Evolutionary conservation across 2,113 vertebrate species (phyloP).

Genomic region (Rhinopomastus cyanomelas): DNA sequence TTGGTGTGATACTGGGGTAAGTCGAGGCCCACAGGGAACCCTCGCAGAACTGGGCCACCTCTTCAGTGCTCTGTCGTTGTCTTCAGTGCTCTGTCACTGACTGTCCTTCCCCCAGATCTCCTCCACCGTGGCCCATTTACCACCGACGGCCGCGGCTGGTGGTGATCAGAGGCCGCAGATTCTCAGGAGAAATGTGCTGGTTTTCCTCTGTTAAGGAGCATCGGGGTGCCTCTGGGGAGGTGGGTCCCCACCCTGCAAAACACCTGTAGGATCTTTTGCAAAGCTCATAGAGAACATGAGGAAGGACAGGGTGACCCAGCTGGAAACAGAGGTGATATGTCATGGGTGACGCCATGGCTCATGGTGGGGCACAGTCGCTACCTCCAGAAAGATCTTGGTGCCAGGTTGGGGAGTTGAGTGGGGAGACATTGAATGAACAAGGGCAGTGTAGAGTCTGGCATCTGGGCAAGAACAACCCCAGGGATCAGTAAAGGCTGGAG

Average conservation of each 20-base stretch:
- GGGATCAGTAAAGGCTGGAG: too few species aligned
- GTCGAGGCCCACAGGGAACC: rapidly evolving
- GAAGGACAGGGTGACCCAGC: neutral
- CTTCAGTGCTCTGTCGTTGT: neutral
- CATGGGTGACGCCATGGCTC: rapidly evolving
- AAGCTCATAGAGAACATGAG: rapidly evolving
- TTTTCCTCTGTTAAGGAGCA: neutral
- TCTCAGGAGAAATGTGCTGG: neutral
- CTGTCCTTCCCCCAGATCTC: neutral
- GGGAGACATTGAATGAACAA: too few species aligned
- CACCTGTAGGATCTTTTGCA: neutral
- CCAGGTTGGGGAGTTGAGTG: too few species aligned
- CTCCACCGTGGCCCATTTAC: neutral
- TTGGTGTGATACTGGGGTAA: rapidly evolving
- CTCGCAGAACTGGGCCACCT: neutral
- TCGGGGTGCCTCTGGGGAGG: neutral
- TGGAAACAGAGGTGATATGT: neutral
- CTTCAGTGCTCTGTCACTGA: too few species aligned
- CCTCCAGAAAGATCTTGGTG: neutral
- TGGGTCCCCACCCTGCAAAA: neutral
- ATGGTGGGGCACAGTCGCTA: rapidly evolving
- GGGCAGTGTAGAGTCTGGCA: too few species aligned
- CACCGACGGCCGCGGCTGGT: rapidly evolving
- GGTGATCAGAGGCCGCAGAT: neutral
- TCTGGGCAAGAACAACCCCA: too few species aligned